phyloP scores from a whole-genome alignment of 2,888 invertebrate genomes.

The Drosophila borborema region DNA sequence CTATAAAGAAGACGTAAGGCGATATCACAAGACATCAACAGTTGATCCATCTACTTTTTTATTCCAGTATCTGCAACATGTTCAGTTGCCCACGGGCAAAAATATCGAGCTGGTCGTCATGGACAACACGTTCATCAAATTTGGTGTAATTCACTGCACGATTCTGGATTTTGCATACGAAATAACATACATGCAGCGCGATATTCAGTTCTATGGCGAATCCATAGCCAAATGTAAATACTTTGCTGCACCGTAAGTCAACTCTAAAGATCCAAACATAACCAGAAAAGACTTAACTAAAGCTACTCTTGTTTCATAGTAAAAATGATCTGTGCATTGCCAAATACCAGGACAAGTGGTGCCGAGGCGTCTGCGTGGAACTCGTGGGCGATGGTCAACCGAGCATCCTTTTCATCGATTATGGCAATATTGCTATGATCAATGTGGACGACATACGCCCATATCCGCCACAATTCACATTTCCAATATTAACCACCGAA shows the following conservation, averaged over 20 bases:
- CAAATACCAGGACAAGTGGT: conserved; percentile 81
- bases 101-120: conserved; percentile 76
- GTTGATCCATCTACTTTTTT: conserved; percentile 1
- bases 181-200: conserved; percentile 75
- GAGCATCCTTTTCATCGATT: conserved; percentile 82
- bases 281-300: neutral
- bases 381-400: conserved; percentile 83
- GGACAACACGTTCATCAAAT: conserved; percentile 79
- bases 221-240: conserved; percentile 43
- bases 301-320: conserved; percentile 44
- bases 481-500: conserved; percentile 77
- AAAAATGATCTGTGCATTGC: conserved; percentile 80
- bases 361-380: conserved; percentile 82
- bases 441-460: conserved; percentile 77
- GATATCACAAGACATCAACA: no score
- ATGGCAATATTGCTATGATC: conserved; percentile 78
- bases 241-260: conserved; percentile 79
- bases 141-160: conserved; percentile 80
- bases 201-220: conserved; percentile 76
- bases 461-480: conserved; percentile 82
- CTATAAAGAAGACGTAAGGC: conserved; percentile 68
- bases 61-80: conserved; percentile 64
- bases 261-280: neutral
- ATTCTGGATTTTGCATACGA: conserved; percentile 69
- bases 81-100: conserved; percentile 70